Conservation (phyloP, 2,113 vertebrate species). For the Ramphastos sulfuratus region DNA sequence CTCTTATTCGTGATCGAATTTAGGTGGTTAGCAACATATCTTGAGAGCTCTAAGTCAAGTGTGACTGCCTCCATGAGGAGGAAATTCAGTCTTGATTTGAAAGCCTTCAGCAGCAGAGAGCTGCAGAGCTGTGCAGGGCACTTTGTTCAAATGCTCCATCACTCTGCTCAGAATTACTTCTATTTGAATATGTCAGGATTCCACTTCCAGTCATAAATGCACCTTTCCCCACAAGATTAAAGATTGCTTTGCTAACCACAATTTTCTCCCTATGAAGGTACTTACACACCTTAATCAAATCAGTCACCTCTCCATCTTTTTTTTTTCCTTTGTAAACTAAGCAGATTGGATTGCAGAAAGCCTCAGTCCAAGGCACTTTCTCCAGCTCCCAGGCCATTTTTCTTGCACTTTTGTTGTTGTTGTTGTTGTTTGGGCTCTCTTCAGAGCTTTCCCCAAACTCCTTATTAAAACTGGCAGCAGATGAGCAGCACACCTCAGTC, state of each 20-base stretch:
- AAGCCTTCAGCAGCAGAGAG: neutral
- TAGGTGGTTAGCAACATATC: neutral
- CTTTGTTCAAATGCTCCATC: neutral
- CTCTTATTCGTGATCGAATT: neutral
- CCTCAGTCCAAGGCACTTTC: neutral
- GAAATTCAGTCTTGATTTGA: neutral
- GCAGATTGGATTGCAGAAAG: constrained; percentile 1
- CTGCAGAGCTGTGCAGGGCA: neutral
- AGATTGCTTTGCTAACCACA: constrained; percentile 25
- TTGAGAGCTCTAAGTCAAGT: neutral
- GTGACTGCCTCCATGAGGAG: neutral
- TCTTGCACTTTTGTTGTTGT: neutral
- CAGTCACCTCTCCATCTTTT: constrained; percentile 55
- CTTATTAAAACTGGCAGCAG: neutral
- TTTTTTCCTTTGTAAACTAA: neutral
- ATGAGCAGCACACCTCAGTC: neutral
- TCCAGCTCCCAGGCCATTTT: neutral
- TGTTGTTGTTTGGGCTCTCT: neutral
- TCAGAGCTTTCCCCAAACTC: neutral
- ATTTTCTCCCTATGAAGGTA: constrained; percentile 19
- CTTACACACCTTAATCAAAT: constrained; percentile 55
- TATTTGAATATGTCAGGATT: constrained; percentile 50
- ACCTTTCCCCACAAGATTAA: constrained; percentile 44
- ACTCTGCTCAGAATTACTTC: constrained; percentile 32
- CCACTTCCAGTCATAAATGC: constrained; percentile 26